Conservation (phyloP, 2,797 vertebrate species). For the Avahi laniger region DNA sequence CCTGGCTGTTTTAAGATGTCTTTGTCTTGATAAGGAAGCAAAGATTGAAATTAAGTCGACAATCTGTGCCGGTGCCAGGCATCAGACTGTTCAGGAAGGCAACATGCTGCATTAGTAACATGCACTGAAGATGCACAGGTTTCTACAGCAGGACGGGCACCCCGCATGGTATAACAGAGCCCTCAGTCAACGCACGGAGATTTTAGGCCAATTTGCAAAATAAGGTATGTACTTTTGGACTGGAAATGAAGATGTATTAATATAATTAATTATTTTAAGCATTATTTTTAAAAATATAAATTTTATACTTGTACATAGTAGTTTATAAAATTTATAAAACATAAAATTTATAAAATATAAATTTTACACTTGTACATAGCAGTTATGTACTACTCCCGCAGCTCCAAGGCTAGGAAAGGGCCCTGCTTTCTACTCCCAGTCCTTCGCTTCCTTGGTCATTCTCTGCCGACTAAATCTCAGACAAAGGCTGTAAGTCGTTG, state of each 20-base stretch:
- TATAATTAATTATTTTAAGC: background rate
- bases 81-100: accelerated
- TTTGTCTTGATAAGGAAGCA: background rate
- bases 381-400: too few species aligned
- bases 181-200: background rate
- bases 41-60: background rate
- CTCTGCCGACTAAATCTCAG: background rate
- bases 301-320: background rate
- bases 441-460: background rate
- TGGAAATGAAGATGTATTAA: background rate
- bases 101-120: accelerated
- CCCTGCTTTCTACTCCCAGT: accelerated
- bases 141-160: accelerated
- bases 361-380: background rate
- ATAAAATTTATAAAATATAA: too few species aligned
- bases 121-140: accelerated
- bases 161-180: accelerated
- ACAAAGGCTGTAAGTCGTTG: background rate
- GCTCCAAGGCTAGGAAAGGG: too few species aligned
- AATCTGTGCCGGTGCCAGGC: background rate
- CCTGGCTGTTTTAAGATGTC: background rate
- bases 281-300: background rate
- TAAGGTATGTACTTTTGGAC: background rate
- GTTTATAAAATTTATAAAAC: too few species aligned
- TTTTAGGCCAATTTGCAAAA: background rate